phyloP scores from a whole-genome alignment of 2,797 vertebrate genomes.

The Poecilia picta region DNA sequence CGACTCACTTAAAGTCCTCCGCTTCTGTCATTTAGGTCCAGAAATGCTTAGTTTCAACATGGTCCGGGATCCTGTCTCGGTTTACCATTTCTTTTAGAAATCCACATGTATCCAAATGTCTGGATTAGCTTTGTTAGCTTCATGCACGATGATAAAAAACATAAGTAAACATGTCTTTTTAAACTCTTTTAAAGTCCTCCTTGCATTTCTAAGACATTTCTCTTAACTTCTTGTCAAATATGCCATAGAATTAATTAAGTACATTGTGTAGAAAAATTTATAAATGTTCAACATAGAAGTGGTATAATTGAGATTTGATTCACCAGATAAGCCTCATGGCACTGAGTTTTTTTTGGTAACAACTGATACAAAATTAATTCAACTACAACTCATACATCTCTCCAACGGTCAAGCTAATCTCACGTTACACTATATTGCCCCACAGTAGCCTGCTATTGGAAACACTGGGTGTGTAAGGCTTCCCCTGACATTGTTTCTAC shows the following conservation, averaged over 20 bases:
- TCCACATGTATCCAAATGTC: constrained; percentile 27
- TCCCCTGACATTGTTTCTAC: neutral
- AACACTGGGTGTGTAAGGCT: neutral
- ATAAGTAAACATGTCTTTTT: constrained; percentile 5
- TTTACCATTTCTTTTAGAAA: constrained; percentile 12
- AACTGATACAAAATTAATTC: neutral
- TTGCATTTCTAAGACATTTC: neutral
- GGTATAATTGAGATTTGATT: neutral
- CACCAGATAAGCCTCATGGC: neutral
- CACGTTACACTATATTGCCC: neutral
- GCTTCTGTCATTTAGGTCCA: constrained; percentile 25
- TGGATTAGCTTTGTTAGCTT: constrained; percentile 29
- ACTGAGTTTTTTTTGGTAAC: neutral
- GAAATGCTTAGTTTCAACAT: constrained; percentile 25
- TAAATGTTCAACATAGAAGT: neutral
- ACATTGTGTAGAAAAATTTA: neutral
- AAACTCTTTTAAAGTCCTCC: neutral
- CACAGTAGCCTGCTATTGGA: neutral
- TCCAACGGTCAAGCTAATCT: neutral
- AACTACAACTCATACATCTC: neutral
- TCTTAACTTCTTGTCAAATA: neutral
- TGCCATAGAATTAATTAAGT: neutral
- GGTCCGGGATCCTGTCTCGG: constrained; percentile 8
- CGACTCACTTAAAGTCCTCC: constrained; percentile 43
- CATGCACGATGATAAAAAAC: constrained; percentile 15